A percentile compares a stretch with the other conserved stretches of the same genome.
Conservation (phyloP, 2,888 invertebrate species). For the Campoplex nolae region DNA sequence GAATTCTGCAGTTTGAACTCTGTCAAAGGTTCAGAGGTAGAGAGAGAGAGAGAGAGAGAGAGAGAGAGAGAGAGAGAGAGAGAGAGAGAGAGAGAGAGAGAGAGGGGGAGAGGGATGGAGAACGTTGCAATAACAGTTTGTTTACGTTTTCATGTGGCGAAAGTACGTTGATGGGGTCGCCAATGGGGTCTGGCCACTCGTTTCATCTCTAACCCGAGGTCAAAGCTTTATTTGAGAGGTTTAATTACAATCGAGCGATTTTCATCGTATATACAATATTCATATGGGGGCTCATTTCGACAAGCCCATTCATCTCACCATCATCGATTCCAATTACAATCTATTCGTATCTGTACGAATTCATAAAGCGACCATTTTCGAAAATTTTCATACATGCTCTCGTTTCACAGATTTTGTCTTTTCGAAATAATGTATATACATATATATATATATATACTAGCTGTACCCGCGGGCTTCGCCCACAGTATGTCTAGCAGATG, state of each 20-base stretch:
- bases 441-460: too few relatives aligned
- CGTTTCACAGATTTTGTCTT: background rate
- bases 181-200: constrained; percentile 70
- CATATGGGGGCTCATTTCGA: constrained; percentile 28
- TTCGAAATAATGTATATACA: background rate
- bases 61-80: background rate
- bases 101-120: background rate
- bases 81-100: background rate
- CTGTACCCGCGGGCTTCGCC: too few relatives aligned
- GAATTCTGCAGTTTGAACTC: background rate
- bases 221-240: constrained; percentile 70
- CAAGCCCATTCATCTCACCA: constrained; percentile 14
- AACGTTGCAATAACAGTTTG: constrained; percentile 71
- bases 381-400: background rate
- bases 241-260: constrained; percentile 68
- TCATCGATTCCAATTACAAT: background rate
- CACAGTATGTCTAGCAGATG: too few relatives aligned
- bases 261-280: constrained; percentile 40
- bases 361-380: background rate
- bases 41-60: too few relatives aligned
- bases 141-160: constrained; percentile 78
- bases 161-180: constrained; percentile 74
- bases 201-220: constrained; percentile 78
- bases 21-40: constrained; percentile 6
- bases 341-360: background rate